A percentile compares a stretch with the other conserved stretches of the same genome.
Evolutionary conservation across 2,113 vertebrate genomes (phyloP).

Genomic region (Nothoprocta pentlandii): DNA sequence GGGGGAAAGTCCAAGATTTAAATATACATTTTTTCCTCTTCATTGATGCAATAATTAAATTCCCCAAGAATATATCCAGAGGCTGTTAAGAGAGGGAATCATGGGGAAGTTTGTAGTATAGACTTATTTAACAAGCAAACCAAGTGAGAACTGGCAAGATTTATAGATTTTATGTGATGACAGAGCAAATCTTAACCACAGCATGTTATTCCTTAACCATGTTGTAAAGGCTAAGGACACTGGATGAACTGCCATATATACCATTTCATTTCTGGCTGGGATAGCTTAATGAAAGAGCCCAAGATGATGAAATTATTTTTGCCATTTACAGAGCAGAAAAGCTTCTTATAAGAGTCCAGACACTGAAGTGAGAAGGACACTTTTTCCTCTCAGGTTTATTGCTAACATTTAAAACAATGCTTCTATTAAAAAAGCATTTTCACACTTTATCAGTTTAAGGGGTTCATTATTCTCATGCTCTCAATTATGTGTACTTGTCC

Average conservation of each 20-base stretch:
- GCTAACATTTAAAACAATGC: constrained; percentile 39
- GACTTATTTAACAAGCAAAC: background rate
- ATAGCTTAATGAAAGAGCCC: constrained; percentile 36
- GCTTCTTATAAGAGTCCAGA: background rate
- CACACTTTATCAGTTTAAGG: constrained; percentile 34
- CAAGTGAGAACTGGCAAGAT: background rate
- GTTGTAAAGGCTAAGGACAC: background rate
- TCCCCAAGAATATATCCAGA: background rate
- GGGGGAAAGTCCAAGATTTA: constrained; percentile 27
- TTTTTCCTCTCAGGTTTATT: constrained; percentile 40
- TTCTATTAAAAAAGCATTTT: constrained; percentile 30
- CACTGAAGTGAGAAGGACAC: background rate
- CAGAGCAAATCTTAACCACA: background rate
- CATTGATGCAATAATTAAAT: constrained; percentile 44
- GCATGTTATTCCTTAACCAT: background rate
- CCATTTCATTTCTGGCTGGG: constrained; percentile 45
- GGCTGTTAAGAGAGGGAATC: background rate
- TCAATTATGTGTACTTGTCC: constrained; percentile 23
- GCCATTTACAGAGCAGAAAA: constrained; percentile 34
- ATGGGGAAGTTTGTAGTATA: background rate
- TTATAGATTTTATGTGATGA: constrained; percentile 28
- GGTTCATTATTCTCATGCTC: constrained; percentile 40
- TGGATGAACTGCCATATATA: background rate
- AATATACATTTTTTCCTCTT: background rate
- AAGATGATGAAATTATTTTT: constrained; percentile 54